Conservation (phyloP, 2,113 vertebrate species). For the Myotis yumanensis region DNA sequence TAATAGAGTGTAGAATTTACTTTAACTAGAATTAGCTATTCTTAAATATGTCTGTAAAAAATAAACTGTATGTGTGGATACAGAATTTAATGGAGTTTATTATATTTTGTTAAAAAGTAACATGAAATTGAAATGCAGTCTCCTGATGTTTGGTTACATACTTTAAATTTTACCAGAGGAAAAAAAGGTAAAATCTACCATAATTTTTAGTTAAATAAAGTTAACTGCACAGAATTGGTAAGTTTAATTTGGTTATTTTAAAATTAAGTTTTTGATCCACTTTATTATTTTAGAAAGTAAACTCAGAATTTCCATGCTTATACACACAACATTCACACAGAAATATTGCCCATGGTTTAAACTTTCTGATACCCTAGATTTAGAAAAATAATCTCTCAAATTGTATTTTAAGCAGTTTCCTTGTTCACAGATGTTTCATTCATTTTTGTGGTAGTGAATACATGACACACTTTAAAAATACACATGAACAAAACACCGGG, state of each 20-base stretch:
- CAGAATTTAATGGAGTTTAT: conserved; percentile 32
- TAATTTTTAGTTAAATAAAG: conserved; percentile 32
- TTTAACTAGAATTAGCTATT: conserved; percentile 44
- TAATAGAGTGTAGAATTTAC: conserved; percentile 33
- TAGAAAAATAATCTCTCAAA: conserved; percentile 23
- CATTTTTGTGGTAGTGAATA: conserved; percentile 10
- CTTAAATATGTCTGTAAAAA: conserved; percentile 33
- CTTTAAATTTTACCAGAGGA: conserved; percentile 36
- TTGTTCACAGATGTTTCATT: conserved; percentile 27
- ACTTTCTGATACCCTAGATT: conserved; percentile 32
- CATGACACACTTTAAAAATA: conserved; percentile 3
- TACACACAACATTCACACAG: not conserved
- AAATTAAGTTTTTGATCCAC: conserved; percentile 28
- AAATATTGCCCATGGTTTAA: not conserved
- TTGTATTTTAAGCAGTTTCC: conserved; percentile 27
- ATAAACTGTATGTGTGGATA: not conserved
- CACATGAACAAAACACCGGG: conserved; percentile 34
- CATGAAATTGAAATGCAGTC: not conserved
- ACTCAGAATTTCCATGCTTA: conserved; percentile 18
- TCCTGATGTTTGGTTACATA: conserved; percentile 23
- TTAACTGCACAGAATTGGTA: conserved; percentile 35
- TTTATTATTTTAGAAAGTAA: conserved; percentile 47
- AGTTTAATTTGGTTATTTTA: conserved; percentile 39
- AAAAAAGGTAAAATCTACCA: conserved; percentile 1
- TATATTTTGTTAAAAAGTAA: conserved; percentile 48